Base-by-base conservation (phyloP, 1,140 invertebrate species). In the Papilio helenus region DNA sequence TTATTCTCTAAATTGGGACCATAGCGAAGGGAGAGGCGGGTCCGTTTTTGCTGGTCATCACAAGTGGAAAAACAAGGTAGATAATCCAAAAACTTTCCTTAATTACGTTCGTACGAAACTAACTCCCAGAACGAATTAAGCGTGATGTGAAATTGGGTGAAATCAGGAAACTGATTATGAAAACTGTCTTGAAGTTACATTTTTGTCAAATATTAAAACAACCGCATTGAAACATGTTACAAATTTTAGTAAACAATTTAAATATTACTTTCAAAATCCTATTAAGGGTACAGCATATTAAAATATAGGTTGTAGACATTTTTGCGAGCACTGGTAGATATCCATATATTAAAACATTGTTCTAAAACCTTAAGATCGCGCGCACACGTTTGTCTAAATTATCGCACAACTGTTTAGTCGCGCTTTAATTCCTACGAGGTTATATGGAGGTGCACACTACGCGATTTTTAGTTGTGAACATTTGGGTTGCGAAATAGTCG, bases 41-140 rank as follows among this genome's bases (percentile, higher is more conserved):
- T 82, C 88, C 84, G 29, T n/a, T 72, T 84, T 84, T n/a, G 76
- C 58, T 88, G 90, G 90, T 61, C 76, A 74, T 72, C 82, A 51
- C 81, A 82, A 84, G 85, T 89, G 86, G 90, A 91, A 93, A 93
- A 93, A 92, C 90, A 88, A 86, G 84, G 83, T 81, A 82, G 84
- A 88, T 93, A 93, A 93, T 93, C 88, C 87, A 87, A 92, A 93
- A 93, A 93, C 85, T 93, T 93, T 89, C 89, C 90, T 89, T 93
- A 93, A 93, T 93, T 92, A 93, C 87, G 85, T 91, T 88, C 84
- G 85, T 89, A 87, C 84, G 84, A 89, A 90, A 90, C 85, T 92
- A 89, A 89, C 85, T 92, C 90, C 90, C 92, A 82, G 81, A 92
- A 91, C 90, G 90, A 92, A 93, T 92, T 91, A 91, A 86, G 83